Evolutionary conservation across 2,797 vertebrate genomes (phyloP), one percentile per base, ranked within the genome.

Genomic region (Etheostoma nigrum): DNA sequence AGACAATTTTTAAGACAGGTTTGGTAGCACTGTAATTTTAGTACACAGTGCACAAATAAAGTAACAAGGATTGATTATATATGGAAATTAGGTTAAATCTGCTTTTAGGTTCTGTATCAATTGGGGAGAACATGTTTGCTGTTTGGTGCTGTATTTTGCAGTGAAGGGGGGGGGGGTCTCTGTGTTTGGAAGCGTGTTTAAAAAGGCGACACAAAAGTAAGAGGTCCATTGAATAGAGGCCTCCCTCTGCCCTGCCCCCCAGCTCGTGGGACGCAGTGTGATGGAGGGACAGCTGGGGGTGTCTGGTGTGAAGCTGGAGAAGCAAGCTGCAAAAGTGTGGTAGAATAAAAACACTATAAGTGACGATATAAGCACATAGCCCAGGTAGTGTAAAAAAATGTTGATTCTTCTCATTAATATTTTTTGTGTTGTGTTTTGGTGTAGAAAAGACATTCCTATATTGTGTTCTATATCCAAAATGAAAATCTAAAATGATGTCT

Each of bases 221-320:
- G 60, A 70, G 67, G 66, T 74, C 10, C 14, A 4, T 8, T 87
- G 74, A 89, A 88, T 70, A 61, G 79, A 61, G 79, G 90, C 89
- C 89, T 89, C 86, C 90, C 90, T 93, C 92, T 89, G 53, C 78
- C 74, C 72, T 66, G 21, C 54, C 77, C 55, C 83, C 72, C 62
- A 74, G 57, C 21, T 55, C 45, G 69, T 23, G 55, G 72, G 74
- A 78, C 13, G 4, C 47, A 33, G 65, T 55, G 55, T 55, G 36
- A 33, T 47, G 30, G 66, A 55, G 60, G 42, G 59, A 84, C 79
- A 85, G 72, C 68, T 78, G 73, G 72, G 69, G 55, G 44, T 67
- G 42, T 44, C 60, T 75, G 69, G 10, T 58, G 44, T 52, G 60
- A 44, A 19, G 40, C 75, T 44, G 0, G 61, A 67, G 45, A 15